Evolutionary conservation across 1,140 invertebrate species (phyloP).

Genomic region (Delia radicum): DNA sequence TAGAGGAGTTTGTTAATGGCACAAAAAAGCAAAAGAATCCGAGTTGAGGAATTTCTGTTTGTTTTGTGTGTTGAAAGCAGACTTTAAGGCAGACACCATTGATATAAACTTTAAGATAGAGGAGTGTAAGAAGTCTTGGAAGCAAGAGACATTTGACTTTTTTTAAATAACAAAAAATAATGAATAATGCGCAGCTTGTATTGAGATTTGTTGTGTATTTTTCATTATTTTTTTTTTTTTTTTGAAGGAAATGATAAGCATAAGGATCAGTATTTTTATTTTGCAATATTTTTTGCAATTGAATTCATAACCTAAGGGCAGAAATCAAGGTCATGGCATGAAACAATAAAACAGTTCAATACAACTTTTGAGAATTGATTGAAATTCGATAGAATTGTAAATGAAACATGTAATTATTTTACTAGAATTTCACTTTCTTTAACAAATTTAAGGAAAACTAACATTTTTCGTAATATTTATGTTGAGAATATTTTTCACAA

Average conservation of each 20-base stretch:
- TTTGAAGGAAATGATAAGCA: not conserved
- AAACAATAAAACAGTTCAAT: not conserved
- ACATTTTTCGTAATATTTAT: too few relatives aligned
- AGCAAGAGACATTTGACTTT: not conserved
- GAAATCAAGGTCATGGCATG: not conserved
- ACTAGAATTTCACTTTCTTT: not conserved
- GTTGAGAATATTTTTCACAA: too few relatives aligned
- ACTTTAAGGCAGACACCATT: constrained; percentile 10
- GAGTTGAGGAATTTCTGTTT: not conserved
- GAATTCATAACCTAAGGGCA: too few relatives aligned
- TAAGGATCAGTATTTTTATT: not conserved
- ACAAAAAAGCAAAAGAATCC: not conserved
- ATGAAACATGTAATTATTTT: not conserved
- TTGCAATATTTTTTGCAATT: not conserved
- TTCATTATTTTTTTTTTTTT: too few relatives aligned
- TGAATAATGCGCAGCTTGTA: not conserved
- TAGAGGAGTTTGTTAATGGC: constrained; percentile 6
- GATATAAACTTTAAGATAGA: not conserved
- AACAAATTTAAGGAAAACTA: too few relatives aligned
- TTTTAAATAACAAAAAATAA: not conserved
- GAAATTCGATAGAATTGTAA: not conserved
- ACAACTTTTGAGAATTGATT: not conserved
- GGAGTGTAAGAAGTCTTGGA: constrained; percentile 8
- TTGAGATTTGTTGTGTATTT: too few relatives aligned
- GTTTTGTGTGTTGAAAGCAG: not conserved